Base-by-base conservation (phyloP, 2,113 vertebrate species). In the Passerina amoena region DNA sequence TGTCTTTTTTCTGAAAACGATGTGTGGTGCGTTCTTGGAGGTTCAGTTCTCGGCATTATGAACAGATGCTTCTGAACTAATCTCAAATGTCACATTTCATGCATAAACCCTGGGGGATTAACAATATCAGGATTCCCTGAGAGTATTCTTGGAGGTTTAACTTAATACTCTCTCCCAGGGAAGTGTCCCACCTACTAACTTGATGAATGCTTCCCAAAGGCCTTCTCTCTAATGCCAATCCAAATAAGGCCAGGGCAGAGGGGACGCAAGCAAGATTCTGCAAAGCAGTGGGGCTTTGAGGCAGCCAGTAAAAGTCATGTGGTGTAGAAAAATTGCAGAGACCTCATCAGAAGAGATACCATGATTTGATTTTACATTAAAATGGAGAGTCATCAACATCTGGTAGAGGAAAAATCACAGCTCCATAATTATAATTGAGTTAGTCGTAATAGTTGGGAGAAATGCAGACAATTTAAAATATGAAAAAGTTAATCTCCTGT, bases 31-130 rank as follows among this genome's bases (percentile, higher is more conserved):
- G 2, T 76, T 94, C 77, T 86, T 79, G 69, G 53, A 60, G 53
- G 28, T 66, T 91, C 69, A 9, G 22, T 86, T 88, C n/a, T 75
- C 25, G 8, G 56, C 77, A 82, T 88, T 71, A 40, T 8, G 65
- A 91, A 40, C 88, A 89, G 72, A 96, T 78, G 69, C 61, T 68
- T 94, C 68, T 88, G 80, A 93, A 59, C 83, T 94, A 71, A 94
- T 96, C 92, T 94, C 73, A 91, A 33, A 84, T 94, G 94, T 94
- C 94, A 92, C 72, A 91, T 96, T 94, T 94, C 65, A 61, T 91
- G 77, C 77, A 53, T 86, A 92, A 96, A 88, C 69, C 80, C 86
- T 56, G 44, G 40, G 23, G 91, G 53, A 86, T 92, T 91, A 91
- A 59, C 53, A 69, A 37, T 64, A 91, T 82, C 47, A n/a, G 68